These are phyloP conservation scores for Hybognathus amarus DNA, from an alignment of 2,797 vertebrate species.

Conservation along the genomic window DNA sequence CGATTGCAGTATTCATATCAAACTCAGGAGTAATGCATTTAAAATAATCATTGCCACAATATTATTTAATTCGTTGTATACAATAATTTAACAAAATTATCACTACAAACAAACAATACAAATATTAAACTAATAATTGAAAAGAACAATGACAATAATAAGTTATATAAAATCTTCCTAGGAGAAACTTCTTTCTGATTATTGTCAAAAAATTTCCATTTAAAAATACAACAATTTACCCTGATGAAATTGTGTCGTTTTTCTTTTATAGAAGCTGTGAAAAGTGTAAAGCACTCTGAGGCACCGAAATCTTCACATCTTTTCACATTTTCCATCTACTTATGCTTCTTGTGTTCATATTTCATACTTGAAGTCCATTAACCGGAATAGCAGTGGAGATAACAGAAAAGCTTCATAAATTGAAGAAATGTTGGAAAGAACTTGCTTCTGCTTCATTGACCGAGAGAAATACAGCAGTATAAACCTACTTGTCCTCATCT, in stretches of 20 bases:
- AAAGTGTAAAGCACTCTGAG: neutral
- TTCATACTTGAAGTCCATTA: conserved; percentile 3
- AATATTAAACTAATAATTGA: too few species aligned
- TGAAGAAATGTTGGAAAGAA: conserved; percentile 10
- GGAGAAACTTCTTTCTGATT: neutral
- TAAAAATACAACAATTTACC: neutral
- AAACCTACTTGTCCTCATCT: neutral
- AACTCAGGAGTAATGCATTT: too few species aligned
- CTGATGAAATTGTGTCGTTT: neutral
- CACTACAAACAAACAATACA: too few species aligned
- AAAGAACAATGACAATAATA: too few species aligned
- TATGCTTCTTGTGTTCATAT: conserved; percentile 15
- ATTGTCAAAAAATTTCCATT: neutral
- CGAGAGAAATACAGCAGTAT: neutral
- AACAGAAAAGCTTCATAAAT: conserved; percentile 27
- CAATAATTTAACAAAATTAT: too few species aligned
- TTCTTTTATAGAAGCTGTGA: neutral
- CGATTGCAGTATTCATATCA: too few species aligned
- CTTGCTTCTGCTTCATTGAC: conserved; percentile 19
- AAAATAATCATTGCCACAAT: too few species aligned
- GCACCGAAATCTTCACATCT: neutral
- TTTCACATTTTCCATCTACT: neutral
- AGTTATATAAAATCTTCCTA: neutral
- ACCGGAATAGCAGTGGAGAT: neutral
- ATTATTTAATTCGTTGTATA: too few species aligned